Conservation (phyloP, 2,113 vertebrate species). For the Python bivittatus region DNA sequence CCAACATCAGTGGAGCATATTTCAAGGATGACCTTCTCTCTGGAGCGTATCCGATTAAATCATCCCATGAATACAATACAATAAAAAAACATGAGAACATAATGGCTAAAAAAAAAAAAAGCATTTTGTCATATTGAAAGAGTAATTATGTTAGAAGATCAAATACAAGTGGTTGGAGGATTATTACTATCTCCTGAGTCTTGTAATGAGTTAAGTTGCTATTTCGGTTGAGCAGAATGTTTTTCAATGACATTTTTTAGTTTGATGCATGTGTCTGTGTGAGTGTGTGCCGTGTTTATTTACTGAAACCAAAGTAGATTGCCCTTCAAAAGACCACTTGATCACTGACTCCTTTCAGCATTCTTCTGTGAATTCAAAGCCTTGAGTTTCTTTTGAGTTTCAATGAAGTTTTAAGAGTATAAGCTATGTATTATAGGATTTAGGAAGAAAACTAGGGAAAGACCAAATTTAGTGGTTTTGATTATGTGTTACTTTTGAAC, state of each 20-base stretch:
- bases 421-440: not conserved
- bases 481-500: no score
- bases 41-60: not conserved
- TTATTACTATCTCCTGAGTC: not conserved
- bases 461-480: no score
- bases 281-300: not conserved
- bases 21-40: not conserved
- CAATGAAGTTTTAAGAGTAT: slow-evolving; percentile 32
- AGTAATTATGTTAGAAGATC: not conserved
- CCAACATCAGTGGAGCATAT: not conserved
- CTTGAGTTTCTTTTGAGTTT: slow-evolving; percentile 15
- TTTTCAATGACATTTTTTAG: slow-evolving; percentile 15
- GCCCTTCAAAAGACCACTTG: slow-evolving; percentile 43
- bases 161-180: not conserved
- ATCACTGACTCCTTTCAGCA: slow-evolving; percentile 39
- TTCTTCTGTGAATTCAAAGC: slow-evolving; percentile 6
- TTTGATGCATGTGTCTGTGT: not conserved
- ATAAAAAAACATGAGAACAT: not conserved
- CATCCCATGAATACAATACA: not conserved
- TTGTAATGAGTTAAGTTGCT: not conserved
- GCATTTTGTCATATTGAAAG: not conserved
- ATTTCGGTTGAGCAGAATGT: not conserved
- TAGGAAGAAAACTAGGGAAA: no score
- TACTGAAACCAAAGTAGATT: not conserved
- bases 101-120: not conserved